phyloP scores from a whole-genome alignment of 1,140 invertebrate genomes.

The Catajapyx aquilonaris region DNA sequence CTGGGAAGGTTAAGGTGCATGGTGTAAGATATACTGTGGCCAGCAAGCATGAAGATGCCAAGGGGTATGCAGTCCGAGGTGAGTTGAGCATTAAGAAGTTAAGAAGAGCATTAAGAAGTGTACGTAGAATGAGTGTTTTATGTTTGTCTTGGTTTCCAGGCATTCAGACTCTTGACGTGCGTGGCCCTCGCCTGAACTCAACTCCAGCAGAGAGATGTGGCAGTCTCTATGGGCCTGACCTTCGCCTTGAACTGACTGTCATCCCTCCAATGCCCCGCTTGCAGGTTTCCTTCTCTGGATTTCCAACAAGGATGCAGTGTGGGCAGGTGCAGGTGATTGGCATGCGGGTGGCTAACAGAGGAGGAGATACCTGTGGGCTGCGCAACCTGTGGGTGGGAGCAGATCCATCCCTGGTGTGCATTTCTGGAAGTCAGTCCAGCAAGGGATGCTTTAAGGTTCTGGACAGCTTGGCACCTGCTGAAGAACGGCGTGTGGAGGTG shows the following conservation, averaged over 20 bases:
- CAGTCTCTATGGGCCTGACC: slow-evolving; percentile 14
- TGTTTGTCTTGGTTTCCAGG: slow-evolving; percentile 18
- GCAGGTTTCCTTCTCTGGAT: too few relatives aligned
- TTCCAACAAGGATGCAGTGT: too few relatives aligned
- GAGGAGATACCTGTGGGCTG: too few relatives aligned
- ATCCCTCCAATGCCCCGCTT: slow-evolving; percentile 31
- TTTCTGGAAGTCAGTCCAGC: too few relatives aligned
- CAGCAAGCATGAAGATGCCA: slow-evolving; percentile 9
- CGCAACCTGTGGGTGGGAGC: too few relatives aligned
- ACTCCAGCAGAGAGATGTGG: slow-evolving; percentile 12
- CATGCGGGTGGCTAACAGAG: too few relatives aligned
- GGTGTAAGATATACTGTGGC: too few relatives aligned
- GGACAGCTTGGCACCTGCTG: slow-evolving; percentile 33
- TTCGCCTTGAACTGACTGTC: slow-evolving; percentile 15
- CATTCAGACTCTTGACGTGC: slow-evolving; percentile 11
- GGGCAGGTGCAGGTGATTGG: too few relatives aligned
- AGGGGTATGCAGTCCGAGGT: not conserved
- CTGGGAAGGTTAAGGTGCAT: too few relatives aligned
- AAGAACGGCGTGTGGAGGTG: slow-evolving; percentile 30
- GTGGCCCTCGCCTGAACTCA: slow-evolving; percentile 12
- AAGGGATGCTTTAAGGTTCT: too few relatives aligned
- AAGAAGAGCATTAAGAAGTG: slow-evolving; percentile 31
- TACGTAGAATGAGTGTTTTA: slow-evolving; percentile 39
- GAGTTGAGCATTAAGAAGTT: slow-evolving; percentile 6
- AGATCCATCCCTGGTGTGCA: too few relatives aligned